Conservation (phyloP, 23 tunicate species). For the Trididemnum miniatum region DNA sequence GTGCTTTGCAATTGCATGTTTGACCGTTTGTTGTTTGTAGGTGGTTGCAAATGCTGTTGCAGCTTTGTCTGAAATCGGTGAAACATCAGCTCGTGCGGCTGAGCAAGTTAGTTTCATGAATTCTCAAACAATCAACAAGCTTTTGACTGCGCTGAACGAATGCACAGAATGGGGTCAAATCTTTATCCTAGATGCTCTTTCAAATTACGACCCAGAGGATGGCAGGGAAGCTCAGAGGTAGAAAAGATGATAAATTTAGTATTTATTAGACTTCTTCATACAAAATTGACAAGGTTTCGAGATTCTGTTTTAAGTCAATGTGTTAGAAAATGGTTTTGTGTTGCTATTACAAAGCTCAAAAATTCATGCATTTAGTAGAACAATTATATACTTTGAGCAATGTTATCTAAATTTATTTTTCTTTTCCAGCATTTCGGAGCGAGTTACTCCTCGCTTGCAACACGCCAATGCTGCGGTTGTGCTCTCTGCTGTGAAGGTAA, state of each 20-base stretch:
- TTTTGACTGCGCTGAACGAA: slow-evolving; percentile 93
- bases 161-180: slow-evolving; percentile 99
- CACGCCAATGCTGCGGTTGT: slow-evolving; percentile 98
- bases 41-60: slow-evolving; percentile 99
- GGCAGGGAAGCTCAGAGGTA: slow-evolving; percentile 88
- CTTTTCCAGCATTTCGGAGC: slow-evolving; percentile 72
- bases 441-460: slow-evolving; percentile 95
- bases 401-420: neutral
- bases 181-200: slow-evolving; percentile 85
- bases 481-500: slow-evolving; percentile 89
- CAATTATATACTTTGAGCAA: no score
- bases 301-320: no score
- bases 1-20: neutral
- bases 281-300: no score
- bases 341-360: no score
- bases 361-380: no score
- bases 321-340: no score
- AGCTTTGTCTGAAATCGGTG: slow-evolving; percentile 89
- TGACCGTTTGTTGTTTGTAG: slow-evolving; percentile 7
- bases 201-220: slow-evolving; percentile 87
- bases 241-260: no score
- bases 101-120: slow-evolving; percentile 91
- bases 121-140: slow-evolving; percentile 87
- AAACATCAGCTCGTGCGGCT: slow-evolving; percentile 80
- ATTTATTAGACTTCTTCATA: no score